Evolutionary conservation across 1,140 invertebrate genomes (phyloP), one percentile per base, ranked within the genome.

Genomic region (Papilio helenus): DNA sequence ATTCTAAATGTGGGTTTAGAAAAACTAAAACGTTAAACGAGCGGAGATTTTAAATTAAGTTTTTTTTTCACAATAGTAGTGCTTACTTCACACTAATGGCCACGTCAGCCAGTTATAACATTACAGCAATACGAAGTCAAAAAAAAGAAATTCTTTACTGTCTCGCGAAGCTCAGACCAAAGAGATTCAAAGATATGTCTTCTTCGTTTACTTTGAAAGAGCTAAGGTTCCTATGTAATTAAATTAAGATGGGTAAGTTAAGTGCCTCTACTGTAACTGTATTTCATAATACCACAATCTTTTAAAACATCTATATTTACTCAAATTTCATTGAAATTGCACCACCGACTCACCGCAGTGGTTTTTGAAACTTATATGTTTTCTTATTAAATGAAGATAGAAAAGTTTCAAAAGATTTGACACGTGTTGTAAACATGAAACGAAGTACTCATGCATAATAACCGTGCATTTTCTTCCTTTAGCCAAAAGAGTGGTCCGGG

Each of bases 101-200:
- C 55, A 23, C 58, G 26, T 68, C 23, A 68, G 58, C 23, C 7
- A 61, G 61, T 61, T 61, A 23, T 61, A 9, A 68, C 61, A 68
- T 68, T 68, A 68, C 23, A 68, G 34, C 61, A 68, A 68, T 68
- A 29, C 61, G 4, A 68, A 68, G 26, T 68, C 26, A 68, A 68
- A 68, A 26, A 68, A 68, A 68, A 68, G 23, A 68, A 68, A 34
- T 29, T 68, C 61, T 68, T 68, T 26, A 68, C 34, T 68, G 61
- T 68, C 61, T 68, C 14, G 61, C 61, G 61, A 68, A 68, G 61
- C 61, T 29, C 14, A 34, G 23, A 29, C 14, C 61, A 68, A 68
- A 34, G 61, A 68, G 61, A 68, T 68, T 68, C 4, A 68, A 26
- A 68, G 61, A 68, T 68, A 68, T 34, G 61, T 68, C 12, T 68